phyloP scores from a whole-genome alignment of 2,113 vertebrate genomes.

The Acrocephalus arundinaceus region DNA sequence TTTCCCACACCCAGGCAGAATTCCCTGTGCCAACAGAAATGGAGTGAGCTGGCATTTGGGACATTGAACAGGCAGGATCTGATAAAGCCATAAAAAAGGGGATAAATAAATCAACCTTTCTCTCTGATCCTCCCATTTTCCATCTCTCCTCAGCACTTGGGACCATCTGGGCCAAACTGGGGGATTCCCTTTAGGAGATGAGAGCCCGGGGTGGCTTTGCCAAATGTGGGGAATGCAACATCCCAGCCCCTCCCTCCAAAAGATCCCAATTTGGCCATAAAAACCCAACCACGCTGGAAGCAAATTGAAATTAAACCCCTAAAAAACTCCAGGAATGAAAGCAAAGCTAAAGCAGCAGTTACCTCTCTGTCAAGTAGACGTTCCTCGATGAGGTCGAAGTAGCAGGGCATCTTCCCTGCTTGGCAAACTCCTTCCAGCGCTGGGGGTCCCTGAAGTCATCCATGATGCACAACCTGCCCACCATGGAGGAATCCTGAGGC shows the following conservation, averaged over 20 bases:
- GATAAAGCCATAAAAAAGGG: background rate
- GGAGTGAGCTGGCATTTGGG: background rate
- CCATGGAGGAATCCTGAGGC: conserved; percentile 47
- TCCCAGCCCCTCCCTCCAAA: background rate
- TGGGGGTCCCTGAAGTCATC: conserved; percentile 86
- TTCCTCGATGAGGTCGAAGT: conserved; percentile 99
- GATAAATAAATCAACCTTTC: background rate
- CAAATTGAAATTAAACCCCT: rapidly evolving
- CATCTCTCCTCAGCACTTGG: background rate
- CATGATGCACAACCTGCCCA: conserved; percentile 80
- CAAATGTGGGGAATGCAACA: rapidly evolving
- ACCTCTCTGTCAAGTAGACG: conserved; percentile 95
- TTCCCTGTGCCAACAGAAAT: background rate
- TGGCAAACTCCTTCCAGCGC: conserved; percentile 89
- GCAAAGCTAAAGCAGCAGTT: background rate
- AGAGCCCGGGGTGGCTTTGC: rapidly evolving
- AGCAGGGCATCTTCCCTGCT: conserved; percentile 94
- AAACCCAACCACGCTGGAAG: background rate
- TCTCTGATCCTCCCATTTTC: background rate
- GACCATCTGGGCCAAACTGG: rapidly evolving
- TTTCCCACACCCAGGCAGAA: background rate
- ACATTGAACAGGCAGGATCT: background rate
- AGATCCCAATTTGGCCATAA: rapidly evolving
- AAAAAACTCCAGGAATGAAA: rapidly evolving
- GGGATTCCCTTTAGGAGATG: background rate